Evolutionary conservation across 2,888 invertebrate genomes (phyloP).

Genomic region (Pterobdella sp.): DNA sequence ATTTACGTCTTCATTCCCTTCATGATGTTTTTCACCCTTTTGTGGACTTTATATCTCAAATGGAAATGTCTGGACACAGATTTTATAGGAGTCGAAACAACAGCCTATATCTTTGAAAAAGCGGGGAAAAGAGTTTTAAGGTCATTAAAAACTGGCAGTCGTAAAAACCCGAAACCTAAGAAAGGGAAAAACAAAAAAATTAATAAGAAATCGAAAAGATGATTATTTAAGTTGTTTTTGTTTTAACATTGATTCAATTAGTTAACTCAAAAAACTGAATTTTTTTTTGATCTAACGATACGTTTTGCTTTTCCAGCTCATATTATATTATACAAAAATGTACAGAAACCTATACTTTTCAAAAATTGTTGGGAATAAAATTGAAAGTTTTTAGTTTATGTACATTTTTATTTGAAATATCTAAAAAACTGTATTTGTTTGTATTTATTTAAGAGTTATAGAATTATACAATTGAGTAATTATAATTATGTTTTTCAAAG

Average conservation of each 20-base stretch:
- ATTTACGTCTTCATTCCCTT: constrained; percentile 25
- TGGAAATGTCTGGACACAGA: constrained; percentile 19
- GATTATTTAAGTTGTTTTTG: background rate
- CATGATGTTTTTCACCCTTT: constrained; percentile 10
- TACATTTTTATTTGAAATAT: too few relatives aligned
- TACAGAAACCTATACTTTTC: too few relatives aligned
- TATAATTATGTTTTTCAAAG: too few relatives aligned
- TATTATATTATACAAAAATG: too few relatives aligned
- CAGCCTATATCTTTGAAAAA: background rate
- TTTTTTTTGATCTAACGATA: too few relatives aligned
- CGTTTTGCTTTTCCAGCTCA: too few relatives aligned
- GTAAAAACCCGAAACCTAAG: constrained; percentile 18
- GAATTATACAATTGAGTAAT: too few relatives aligned
- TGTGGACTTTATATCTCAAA: constrained; percentile 15
- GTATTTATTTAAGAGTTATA: too few relatives aligned
- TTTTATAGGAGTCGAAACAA: background rate
- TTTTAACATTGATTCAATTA: constrained; percentile 23
- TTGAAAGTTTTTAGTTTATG: too few relatives aligned
- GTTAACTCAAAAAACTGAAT: too few relatives aligned
- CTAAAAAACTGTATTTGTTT: too few relatives aligned
- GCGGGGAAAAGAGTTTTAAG: background rate
- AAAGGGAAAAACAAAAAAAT: background rate
- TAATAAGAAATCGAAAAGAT: background rate
- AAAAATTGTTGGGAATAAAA: too few relatives aligned
- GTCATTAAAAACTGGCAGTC: background rate